phyloP scores from a whole-genome alignment of 2,888 invertebrate species.

The Eilema caniola region DNA sequence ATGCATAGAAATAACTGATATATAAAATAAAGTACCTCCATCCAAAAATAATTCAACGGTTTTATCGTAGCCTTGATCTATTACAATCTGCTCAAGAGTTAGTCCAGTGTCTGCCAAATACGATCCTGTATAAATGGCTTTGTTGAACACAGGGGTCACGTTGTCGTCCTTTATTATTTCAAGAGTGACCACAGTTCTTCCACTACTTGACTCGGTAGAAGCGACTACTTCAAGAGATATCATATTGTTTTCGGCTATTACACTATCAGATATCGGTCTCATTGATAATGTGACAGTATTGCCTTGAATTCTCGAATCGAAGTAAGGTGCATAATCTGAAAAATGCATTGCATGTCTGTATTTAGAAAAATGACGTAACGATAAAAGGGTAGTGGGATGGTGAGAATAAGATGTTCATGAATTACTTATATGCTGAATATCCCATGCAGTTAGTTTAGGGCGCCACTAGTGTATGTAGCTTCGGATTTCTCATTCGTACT shows the following conservation, averaged over 20 bases:
- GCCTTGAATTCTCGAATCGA: slow-evolving; percentile 51
- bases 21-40: slow-evolving; percentile 64
- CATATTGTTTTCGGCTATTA: slow-evolving; percentile 64
- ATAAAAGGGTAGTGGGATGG: too few relatives aligned
- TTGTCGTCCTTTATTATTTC: slow-evolving; percentile 72
- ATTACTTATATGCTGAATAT: too few relatives aligned
- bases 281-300: slow-evolving; percentile 64
- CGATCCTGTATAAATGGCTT: slow-evolving; percentile 62
- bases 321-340: slow-evolving; percentile 61
- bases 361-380: too few relatives aligned
- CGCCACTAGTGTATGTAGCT: too few relatives aligned
- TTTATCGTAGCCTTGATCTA: slow-evolving; percentile 69
- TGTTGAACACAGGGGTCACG: slow-evolving; percentile 68
- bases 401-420: too few relatives aligned
- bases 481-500: too few relatives aligned
- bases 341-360: not conserved
- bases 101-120: slow-evolving; percentile 62
- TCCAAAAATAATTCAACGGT: slow-evolving; percentile 57
- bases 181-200: slow-evolving; percentile 63
- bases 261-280: slow-evolving; percentile 51
- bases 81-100: slow-evolving; percentile 57
- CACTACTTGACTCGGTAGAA: slow-evolving; percentile 53
- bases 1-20: not conserved
- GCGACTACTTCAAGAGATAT: slow-evolving; percentile 65
- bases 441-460: too few relatives aligned